Evolutionary conservation across 1,140 invertebrate species (phyloP), one percentile per base, ranked within the genome.

Genomic region (Diplogasteroides magnus): DNA sequence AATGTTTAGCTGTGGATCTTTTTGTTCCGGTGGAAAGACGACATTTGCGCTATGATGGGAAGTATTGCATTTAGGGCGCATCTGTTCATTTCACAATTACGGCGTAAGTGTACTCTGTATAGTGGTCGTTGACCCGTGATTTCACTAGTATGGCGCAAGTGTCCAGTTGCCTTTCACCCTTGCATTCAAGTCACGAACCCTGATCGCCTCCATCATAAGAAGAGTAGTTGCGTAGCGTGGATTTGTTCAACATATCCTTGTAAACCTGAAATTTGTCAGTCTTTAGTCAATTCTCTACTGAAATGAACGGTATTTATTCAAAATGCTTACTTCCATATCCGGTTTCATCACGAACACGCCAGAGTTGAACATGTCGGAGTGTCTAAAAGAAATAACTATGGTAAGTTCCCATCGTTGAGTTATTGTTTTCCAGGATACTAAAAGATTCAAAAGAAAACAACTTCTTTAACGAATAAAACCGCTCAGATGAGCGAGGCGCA

Each of bases 381-480:
- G 37, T 19, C 37, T 48, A 19, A 48, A 48, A 48, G 6, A 19
- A 48, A 11, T 19, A 19, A 19, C 37, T 11, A 48, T 11, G 19
- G 37, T 48, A 48, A 32, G 2, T 23, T 66, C 57, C 64, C 23
- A 66, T 89, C 88, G 37, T 11, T 11, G 37, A 48, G 37, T 48
- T 19, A 48, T 48, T 19, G 37, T 19, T 48, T 48, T 48, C 37
- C 19, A 11, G 6, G 37, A 48, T 48, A 48, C 37, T 11, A 48
- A 6, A 48, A 6, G 6, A 48, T 48, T 48, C 6, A 48, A 19
- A 48, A 48, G 37, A 48, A 19, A 48, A 48, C 6, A 11, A 48
- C 37, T 48, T 48, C 19, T 11, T 48, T 48, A 19, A 19, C 19
- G 37, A 48, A 48, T 48, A 48, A 48, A 48, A 48, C 65, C 65